Evolutionary conservation across 1,140 invertebrate genomes (phyloP), one percentile per base, ranked within the genome.

Genomic region (Agrypnia vestita): DNA sequence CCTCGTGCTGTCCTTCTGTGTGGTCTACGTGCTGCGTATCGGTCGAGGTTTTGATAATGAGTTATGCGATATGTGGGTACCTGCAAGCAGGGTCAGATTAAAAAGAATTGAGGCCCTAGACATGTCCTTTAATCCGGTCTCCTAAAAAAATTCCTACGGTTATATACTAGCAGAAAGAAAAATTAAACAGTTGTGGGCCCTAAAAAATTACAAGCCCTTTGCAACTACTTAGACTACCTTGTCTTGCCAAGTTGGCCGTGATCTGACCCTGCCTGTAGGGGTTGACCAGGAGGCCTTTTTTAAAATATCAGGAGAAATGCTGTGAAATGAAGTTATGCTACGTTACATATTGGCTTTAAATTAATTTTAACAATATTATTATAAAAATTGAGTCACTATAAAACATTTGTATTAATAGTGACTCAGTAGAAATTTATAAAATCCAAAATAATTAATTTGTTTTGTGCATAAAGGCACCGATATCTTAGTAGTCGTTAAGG

Each of bases 11-110:
- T 55, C 71, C 7, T 25, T 74, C 10, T 25, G 51, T 0, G 56
- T 74, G 4, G 51, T 74, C 25, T 55, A 56, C 10, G 71, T 74
- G 51, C 71, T 74, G 25, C 49, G 71, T 3, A 19, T 74, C 13
- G 71, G 71, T 4, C 25, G 53, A 74, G 71, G 71, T 74, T 13
- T 51, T 15, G 3, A 51, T 51, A 12, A 51, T 51, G 11, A 51
- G n/a, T 9, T 15, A 1, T 51, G 11, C n/a, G 11, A 12, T 51
- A 3, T n/a, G n/a, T n/a, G n/a, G 3, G 11, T 51, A 12, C n/a
- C 8, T 15, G 6, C 25, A 35, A 6, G 25, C 25, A 35, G 25
- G 25, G 25, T 6, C 25, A 6, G 25, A 35, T 35, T 35, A 35
- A 35, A n/a, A 6, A 35, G 25, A 35, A 13, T 51, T 51, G 11